phyloP scores from a whole-genome alignment of 1,140 invertebrate species.

The Heliconius hewitsoni region DNA sequence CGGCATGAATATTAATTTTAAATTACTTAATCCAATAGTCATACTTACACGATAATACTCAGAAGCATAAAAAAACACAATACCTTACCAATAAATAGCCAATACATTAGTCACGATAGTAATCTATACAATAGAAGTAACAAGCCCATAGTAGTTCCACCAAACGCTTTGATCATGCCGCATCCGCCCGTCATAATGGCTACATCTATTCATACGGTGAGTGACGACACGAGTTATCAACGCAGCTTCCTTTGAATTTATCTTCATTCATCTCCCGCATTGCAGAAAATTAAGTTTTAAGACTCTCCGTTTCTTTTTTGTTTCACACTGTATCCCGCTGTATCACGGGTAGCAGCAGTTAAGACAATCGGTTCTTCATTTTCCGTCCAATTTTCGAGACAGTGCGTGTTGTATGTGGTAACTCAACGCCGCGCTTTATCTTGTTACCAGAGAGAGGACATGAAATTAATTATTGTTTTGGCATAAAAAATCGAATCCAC shows the following conservation, averaged over 20 bases:
- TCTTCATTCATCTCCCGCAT: not conserved
- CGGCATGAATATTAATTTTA: no score
- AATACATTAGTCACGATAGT: not conserved
- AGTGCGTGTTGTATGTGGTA: not conserved
- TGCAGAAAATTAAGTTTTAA: not conserved
- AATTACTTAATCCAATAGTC: no score
- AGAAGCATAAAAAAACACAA: not conserved
- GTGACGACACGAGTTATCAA: constrained; percentile 24
- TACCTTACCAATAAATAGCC: not conserved
- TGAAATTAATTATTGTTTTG: no score
- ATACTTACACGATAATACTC: no score
- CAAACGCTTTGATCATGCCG: constrained; percentile 54
- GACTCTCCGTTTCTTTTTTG: no score
- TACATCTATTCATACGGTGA: constrained; percentile 35
- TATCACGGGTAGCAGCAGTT: no score
- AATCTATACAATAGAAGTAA: not conserved
- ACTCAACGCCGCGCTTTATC: no score
- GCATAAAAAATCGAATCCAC: no score
- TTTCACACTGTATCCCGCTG: no score
- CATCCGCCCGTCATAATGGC: constrained; percentile 48
- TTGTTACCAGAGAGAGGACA: no score
- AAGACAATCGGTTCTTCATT: not conserved
- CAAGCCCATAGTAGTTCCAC: constrained; percentile 2
- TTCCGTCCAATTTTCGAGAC: not conserved
- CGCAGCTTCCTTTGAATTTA: constrained; percentile 13